Percentiles rank a stretch among this genome's conserved stretches.
Conservation (phyloP, 2,888 invertebrate genomes). For the Eilema sororculum region DNA sequence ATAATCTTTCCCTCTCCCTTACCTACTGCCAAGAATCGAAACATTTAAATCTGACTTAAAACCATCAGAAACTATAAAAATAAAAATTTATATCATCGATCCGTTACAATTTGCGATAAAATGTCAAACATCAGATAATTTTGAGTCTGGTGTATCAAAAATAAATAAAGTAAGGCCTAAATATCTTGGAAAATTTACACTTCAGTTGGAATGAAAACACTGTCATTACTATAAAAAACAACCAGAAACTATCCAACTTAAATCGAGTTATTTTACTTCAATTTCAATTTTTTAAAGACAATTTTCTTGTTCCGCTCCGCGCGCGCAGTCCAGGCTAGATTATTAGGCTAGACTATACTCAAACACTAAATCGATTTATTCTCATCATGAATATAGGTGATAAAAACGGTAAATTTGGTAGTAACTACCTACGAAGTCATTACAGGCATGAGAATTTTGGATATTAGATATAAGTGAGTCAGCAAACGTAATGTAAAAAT, state of each 20-base stretch:
- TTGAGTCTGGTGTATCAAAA: background rate
- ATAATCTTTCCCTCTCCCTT: constrained; percentile 69
- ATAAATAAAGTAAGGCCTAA: background rate
- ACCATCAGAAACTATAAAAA: background rate
- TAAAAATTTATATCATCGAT: background rate
- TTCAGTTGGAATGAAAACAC: background rate
- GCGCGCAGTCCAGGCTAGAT: no score
- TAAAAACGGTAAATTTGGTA: constrained; percentile 10
- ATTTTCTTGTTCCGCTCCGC: background rate
- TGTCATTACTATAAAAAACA: background rate
- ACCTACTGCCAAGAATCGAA: constrained; percentile 58
- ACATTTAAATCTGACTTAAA: constrained; percentile 44
- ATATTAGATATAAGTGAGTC: constrained; percentile 29
- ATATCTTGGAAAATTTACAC: background rate
- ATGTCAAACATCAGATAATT: background rate
- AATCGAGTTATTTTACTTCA: no score
- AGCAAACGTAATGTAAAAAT: constrained; percentile 48
- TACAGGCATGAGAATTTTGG: constrained; percentile 33
- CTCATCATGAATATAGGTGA: no score
- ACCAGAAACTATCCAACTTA: background rate
- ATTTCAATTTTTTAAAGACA: background rate
- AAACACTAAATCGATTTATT: background rate
- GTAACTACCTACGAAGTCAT: constrained; percentile 32
- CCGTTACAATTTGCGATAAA: background rate
- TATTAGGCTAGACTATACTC: no score